A percentile compares a stretch with the other conserved stretches of the same genome.
These are phyloP conservation scores for Acrocephalus scirpaceus DNA, from an alignment of 2,797 vertebrate species.

Conservation along the genomic window DNA sequence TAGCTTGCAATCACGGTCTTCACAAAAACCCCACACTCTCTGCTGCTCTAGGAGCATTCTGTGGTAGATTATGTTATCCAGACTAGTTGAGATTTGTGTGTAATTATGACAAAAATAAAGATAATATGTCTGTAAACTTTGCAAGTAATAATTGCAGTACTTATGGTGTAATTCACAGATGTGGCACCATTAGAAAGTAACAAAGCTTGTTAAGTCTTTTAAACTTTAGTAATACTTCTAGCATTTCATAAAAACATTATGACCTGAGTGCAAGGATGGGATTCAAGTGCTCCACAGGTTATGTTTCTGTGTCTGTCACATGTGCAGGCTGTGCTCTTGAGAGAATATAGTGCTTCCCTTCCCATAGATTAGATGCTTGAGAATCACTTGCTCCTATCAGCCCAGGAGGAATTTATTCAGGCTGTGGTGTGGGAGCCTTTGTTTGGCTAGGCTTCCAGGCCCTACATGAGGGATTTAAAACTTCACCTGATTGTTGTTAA, in stretches of 20 bases:
- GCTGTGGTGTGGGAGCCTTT: background rate
- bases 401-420: background rate
- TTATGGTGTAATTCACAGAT: background rate
- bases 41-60: background rate
- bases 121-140: background rate
- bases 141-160: background rate
- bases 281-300: background rate
- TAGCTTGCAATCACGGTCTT: background rate
- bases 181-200: background rate
- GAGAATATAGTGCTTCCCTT: rapidly evolving
- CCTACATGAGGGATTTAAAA: background rate
- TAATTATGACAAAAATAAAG: background rate
- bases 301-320: background rate
- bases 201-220: background rate
- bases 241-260: background rate
- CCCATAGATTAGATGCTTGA: background rate
- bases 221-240: background rate
- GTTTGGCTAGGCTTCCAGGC: background rate
- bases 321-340: rapidly evolving
- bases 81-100: background rate
- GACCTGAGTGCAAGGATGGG: background rate
- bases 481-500: background rate
- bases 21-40: background rate
- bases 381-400: background rate
- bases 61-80: background rate